Conservation (phyloP, 1,140 invertebrate species). For the Saccostrea glomerata region DNA sequence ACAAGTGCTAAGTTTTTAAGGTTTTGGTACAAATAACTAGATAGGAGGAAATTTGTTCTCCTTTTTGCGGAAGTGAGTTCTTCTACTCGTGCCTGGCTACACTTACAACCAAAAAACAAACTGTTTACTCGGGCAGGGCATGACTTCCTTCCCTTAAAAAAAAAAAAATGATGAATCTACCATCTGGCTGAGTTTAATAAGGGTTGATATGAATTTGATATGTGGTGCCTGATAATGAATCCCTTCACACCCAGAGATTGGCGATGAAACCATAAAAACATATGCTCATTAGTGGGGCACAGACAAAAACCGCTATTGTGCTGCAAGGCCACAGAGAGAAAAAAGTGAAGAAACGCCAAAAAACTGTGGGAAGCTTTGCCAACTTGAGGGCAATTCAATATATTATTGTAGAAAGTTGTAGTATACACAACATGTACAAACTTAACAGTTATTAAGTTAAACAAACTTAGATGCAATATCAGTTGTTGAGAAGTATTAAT, state of each 20-base stretch:
- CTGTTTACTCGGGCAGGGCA: background rate
- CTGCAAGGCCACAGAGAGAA: background rate
- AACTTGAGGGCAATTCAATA: background rate
- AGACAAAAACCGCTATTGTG: slow-evolving; percentile 1
- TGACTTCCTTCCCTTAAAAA: background rate
- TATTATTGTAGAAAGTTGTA: background rate
- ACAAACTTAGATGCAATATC: background rate
- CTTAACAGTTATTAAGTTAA: background rate
- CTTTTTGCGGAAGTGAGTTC: too few species aligned
- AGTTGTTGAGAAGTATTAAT: background rate
- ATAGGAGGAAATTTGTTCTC: slow-evolving; percentile 1
- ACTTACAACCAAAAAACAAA: background rate
- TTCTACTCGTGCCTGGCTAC: too few species aligned
- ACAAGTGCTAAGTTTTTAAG: background rate
- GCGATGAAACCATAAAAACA: slow-evolving; percentile 28
- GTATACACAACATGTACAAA: background rate
- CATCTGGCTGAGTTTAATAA: slow-evolving; percentile 31
- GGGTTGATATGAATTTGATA: slow-evolving; percentile 33
- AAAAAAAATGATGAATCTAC: background rate
- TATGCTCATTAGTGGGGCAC: slow-evolving; percentile 5
- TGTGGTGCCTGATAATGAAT: slow-evolving; percentile 12
- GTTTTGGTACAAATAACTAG: background rate
- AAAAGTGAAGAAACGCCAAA: background rate
- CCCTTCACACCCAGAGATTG: slow-evolving; percentile 1
- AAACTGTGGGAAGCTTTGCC: slow-evolving; percentile 5